Evolutionary conservation across 2,113 vertebrate species (phyloP).

Genomic region (Pluvianellus socialis): DNA sequence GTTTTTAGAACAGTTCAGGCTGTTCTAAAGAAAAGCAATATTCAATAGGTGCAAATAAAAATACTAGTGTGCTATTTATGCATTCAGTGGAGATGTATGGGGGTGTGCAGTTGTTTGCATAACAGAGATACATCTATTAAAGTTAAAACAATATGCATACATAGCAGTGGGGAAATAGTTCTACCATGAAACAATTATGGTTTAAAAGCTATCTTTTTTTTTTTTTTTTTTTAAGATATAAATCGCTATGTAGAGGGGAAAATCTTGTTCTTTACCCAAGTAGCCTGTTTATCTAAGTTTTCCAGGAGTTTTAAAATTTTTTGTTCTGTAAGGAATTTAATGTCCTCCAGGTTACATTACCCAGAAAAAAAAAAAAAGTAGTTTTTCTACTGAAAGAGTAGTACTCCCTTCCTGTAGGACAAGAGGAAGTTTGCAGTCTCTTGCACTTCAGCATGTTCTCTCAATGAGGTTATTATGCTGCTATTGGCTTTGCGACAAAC

Average conservation of each 20-base stretch:
- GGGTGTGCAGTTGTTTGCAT: background rate
- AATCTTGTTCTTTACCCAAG: background rate
- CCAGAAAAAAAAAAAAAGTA: background rate
- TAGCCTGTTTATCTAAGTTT: background rate
- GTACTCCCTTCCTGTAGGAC: background rate
- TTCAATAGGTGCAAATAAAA: background rate
- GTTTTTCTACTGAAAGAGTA: background rate
- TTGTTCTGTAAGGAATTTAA: background rate
- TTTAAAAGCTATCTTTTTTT: background rate
- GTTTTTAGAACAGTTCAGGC: background rate
- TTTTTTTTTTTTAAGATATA: background rate
- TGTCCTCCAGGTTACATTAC: background rate
- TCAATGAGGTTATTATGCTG: background rate
- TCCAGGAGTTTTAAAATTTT: background rate
- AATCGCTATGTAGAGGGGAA: background rate
- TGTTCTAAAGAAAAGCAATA: background rate
- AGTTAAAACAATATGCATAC: background rate
- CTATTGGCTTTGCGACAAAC: background rate
- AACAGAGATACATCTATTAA: background rate
- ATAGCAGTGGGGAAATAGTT: background rate
- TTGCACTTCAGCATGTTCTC: background rate
- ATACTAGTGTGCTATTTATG: background rate
- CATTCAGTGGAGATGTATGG: background rate
- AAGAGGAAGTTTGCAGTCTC: slow-evolving; percentile 5
- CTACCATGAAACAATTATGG: background rate